Percentiles rank a stretch among this genome's conserved stretches.
These are phyloP conservation scores for Lutjanus erythropterus DNA, from an alignment of 2,113 vertebrate species.

Conservation along the genomic window DNA sequence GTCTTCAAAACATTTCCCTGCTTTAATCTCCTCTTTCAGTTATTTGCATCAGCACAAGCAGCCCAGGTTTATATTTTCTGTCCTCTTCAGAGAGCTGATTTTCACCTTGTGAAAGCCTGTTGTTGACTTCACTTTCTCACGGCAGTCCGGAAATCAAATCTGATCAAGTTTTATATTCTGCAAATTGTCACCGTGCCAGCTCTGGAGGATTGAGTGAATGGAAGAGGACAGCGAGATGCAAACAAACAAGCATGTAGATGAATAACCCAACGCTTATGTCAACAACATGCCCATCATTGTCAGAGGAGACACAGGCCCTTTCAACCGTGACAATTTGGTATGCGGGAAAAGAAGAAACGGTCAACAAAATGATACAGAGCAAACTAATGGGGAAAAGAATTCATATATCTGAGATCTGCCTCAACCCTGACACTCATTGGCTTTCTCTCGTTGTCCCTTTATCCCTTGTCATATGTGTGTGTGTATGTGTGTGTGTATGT, in stretches of 20 bases:
- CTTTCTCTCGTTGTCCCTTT: slow-evolving; percentile 23
- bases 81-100: background rate
- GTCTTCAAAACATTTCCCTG: background rate
- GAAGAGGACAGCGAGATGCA: slow-evolving; percentile 43
- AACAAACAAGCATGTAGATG: slow-evolving; percentile 70
- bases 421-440: slow-evolving; percentile 11
- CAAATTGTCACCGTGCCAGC: slow-evolving; percentile 32
- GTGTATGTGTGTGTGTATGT: slow-evolving; percentile 20
- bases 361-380: slow-evolving; percentile 59
- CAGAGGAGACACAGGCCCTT: slow-evolving; percentile 30
- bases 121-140: background rate
- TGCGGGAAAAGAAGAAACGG: slow-evolving; percentile 20
- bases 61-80: background rate
- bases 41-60: slow-evolving; percentile 16
- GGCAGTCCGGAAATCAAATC: slow-evolving; percentile 36
- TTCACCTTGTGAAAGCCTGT: background rate
- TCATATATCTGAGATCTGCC: slow-evolving; percentile 37
- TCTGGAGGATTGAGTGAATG: slow-evolving; percentile 39
- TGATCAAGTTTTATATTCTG: slow-evolving; percentile 47
- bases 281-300: slow-evolving; percentile 54
- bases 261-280: slow-evolving; percentile 53
- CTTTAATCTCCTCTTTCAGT: slow-evolving; percentile 3
- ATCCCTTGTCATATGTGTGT: slow-evolving; percentile 10
- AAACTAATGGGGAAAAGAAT: slow-evolving; percentile 53
- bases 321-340: slow-evolving; percentile 57